Conservation (phyloP, 2,888 invertebrate genomes). For the Troides helena region DNA sequence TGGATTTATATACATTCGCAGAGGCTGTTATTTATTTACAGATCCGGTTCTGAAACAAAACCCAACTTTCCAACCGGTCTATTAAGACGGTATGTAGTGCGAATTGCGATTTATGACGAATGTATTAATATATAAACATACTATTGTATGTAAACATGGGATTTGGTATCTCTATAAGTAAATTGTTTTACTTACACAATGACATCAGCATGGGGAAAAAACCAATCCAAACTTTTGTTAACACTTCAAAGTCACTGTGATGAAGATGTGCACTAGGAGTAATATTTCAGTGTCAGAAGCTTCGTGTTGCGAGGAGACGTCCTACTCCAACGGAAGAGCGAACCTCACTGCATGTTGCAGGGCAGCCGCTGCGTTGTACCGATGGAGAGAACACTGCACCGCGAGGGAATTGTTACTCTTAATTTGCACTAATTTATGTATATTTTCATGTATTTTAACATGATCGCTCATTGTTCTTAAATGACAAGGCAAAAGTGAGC, state of each 20-base stretch:
- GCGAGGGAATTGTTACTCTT: slow-evolving; percentile 4
- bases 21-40: slow-evolving; percentile 44
- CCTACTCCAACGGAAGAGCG: slow-evolving; percentile 51
- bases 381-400: background rate
- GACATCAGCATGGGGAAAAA: slow-evolving; percentile 10
- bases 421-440: slow-evolving; percentile 4
- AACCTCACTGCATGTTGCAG: slow-evolving; percentile 49
- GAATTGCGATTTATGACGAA: slow-evolving; percentile 23
- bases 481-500: background rate
- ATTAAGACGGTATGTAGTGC: slow-evolving; percentile 39
- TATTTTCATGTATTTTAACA: background rate
- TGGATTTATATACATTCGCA: slow-evolving; percentile 28
- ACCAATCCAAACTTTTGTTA: slow-evolving; percentile 18
- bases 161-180: background rate
- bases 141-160: background rate
- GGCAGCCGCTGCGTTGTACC: slow-evolving; percentile 18
- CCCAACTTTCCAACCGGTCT: slow-evolving; percentile 73
- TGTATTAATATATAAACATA: slow-evolving; percentile 8
- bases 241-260: slow-evolving; percentile 27
- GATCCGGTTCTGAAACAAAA: slow-evolving; percentile 64
- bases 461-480: background rate
- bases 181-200: slow-evolving; percentile 23
- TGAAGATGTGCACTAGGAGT: slow-evolving; percentile 9
- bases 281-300: slow-evolving; percentile 4
- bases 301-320: slow-evolving; percentile 44